A percentile compares a stretch with the other conserved stretches of the same genome.
Conservation (phyloP, 1,140 invertebrate species). For the Drosophila lacteicornis region DNA sequence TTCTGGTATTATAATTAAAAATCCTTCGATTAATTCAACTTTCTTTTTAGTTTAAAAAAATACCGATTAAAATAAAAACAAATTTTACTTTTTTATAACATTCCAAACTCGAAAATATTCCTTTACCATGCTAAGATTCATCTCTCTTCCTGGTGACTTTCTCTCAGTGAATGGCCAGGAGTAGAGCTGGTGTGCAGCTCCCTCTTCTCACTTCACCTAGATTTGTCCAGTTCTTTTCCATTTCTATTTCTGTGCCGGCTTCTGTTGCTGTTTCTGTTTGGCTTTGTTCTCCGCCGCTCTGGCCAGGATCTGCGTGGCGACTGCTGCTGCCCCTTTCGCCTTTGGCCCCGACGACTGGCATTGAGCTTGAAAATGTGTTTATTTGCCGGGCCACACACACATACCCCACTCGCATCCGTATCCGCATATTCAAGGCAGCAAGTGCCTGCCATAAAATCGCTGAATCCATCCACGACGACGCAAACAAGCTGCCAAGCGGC, state of each 20-base stretch:
- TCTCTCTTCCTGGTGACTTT: not conserved
- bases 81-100: no score
- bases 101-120: no score
- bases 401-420: constrained; percentile 4
- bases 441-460: constrained; percentile 82
- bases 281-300: constrained; percentile 65
- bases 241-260: constrained; percentile 66
- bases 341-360: constrained; percentile 59
- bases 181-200: not conserved
- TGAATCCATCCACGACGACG: constrained; percentile 68
- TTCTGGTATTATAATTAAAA: no score
- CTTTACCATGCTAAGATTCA: no score
- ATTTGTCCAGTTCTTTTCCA: constrained; percentile 61
- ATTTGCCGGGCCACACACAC: constrained; percentile 51
- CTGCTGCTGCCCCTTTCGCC: constrained; percentile 40
- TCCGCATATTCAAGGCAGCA: constrained; percentile 41
- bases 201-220: not conserved
- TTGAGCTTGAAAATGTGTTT: constrained; percentile 83
- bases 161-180: constrained; percentile 15
- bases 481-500: constrained; percentile 59
- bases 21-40: no score
- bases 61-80: no score
- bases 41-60: no score
- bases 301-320: constrained; percentile 11
- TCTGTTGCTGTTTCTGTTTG: constrained; percentile 63